phyloP scores from a whole-genome alignment of 2,888 invertebrate genomes.

The Phytoseiulus persimilis region DNA sequence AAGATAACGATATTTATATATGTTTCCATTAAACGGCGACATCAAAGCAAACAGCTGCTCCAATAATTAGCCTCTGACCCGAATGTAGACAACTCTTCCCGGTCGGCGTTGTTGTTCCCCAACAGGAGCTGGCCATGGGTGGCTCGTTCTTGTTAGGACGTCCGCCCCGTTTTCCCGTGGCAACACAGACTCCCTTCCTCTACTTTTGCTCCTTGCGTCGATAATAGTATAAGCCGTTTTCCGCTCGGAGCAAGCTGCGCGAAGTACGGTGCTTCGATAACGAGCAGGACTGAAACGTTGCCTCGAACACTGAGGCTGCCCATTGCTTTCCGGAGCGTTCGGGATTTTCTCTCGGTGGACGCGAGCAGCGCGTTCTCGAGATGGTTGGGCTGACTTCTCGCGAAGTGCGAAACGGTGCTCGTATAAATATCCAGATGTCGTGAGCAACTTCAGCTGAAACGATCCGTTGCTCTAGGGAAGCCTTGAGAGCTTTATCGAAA shows the following conservation, averaged over 20 bases:
- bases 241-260: too few species aligned
- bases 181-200: background rate
- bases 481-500: too few species aligned
- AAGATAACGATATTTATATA: background rate
- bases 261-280: background rate
- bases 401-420: too few species aligned
- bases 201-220: background rate
- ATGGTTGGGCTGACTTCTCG: too few species aligned
- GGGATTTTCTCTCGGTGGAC: too few species aligned
- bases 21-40: background rate
- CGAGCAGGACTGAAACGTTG: background rate
- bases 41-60: slow-evolving; percentile 5
- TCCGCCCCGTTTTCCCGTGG: background rate
- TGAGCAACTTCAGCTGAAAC: too few species aligned
- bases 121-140: background rate
- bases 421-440: too few species aligned
- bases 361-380: too few species aligned
- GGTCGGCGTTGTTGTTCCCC: background rate
- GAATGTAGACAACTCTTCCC: background rate
- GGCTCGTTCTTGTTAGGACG: background rate
- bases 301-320: too few species aligned
- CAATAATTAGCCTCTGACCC: background rate
- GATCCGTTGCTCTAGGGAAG: too few species aligned
- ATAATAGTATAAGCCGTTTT: background rate
- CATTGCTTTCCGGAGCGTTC: too few species aligned